These are phyloP conservation scores for Ruditapes philippinarum DNA, from an alignment of 1,140 invertebrate species.

Conservation along the genomic window DNA sequence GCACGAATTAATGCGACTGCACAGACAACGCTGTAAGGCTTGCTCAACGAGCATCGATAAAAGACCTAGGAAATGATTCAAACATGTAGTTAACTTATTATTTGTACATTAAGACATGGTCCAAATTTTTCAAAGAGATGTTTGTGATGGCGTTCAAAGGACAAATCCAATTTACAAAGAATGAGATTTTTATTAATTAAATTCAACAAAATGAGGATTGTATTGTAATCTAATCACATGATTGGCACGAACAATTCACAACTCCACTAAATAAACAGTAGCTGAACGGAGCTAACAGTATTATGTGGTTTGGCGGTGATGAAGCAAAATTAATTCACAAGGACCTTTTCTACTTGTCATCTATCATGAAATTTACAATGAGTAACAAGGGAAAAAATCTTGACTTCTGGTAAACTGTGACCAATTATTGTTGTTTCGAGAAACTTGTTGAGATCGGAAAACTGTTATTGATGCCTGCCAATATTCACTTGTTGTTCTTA, in stretches of 20 bases:
- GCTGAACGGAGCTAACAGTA: slow-evolving; percentile 2
- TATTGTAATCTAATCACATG: slow-evolving; percentile 67
- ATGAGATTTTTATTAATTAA: slow-evolving; percentile 66
- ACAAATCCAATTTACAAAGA: slow-evolving; percentile 38
- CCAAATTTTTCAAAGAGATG: not conserved
- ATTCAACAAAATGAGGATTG: slow-evolving; percentile 37
- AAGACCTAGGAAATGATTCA: slow-evolving; percentile 31
- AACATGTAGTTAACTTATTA: slow-evolving; percentile 33
- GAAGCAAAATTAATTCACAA: slow-evolving; percentile 28
- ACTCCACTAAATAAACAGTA: slow-evolving; percentile 35
- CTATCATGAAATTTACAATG: slow-evolving; percentile 1
- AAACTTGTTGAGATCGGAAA: not conserved
- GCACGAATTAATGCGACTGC: slow-evolving; percentile 37
- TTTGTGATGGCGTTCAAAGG: not conserved
- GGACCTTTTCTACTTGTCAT: slow-evolving; percentile 10
- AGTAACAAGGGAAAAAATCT: slow-evolving; percentile 21
- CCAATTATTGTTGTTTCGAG: not conserved
- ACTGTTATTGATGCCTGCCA: not conserved
- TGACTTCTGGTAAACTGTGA: not conserved
- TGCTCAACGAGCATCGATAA: not conserved
- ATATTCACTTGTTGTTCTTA: not conserved
- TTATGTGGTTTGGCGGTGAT: slow-evolving; percentile 38
- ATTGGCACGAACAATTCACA: slow-evolving; percentile 26
- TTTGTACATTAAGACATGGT: slow-evolving; percentile 20
- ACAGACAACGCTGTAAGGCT: not conserved